These are phyloP conservation scores for Dryobates pubescens DNA, from an alignment of 2,797 vertebrate species.

Conservation along the genomic window DNA sequence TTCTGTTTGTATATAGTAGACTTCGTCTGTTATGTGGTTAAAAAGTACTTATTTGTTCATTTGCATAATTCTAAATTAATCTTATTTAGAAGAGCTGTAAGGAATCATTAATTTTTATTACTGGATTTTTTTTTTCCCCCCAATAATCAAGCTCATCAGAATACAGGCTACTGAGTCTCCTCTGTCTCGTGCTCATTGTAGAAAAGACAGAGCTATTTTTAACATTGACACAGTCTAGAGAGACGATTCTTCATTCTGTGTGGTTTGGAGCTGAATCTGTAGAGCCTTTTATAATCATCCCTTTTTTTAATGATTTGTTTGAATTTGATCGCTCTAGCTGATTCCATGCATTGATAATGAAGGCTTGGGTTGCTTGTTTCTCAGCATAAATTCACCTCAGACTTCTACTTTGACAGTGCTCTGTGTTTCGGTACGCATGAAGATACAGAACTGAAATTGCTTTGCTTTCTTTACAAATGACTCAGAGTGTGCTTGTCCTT, in stretches of 20 bases:
- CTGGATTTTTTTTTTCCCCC: background rate
- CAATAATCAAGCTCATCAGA: slow-evolving; percentile 53
- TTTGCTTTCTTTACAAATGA: slow-evolving; percentile 86
- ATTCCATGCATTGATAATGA: slow-evolving; percentile 84
- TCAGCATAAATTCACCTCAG: slow-evolving; percentile 80
- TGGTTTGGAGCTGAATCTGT: slow-evolving; percentile 77
- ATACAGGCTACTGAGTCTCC: slow-evolving; percentile 73
- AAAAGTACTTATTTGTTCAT: slow-evolving; percentile 21
- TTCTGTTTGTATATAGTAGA: background rate
- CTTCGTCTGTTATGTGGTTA: background rate
- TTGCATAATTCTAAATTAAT: slow-evolving; percentile 49
- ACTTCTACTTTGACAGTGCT: slow-evolving; percentile 79
- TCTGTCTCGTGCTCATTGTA: slow-evolving; percentile 75
- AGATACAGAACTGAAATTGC: slow-evolving; percentile 83
- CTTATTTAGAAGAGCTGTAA: slow-evolving; percentile 40
- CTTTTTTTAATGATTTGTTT: slow-evolving; percentile 67
- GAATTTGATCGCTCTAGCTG: slow-evolving; percentile 82
- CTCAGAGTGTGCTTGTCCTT: slow-evolving; percentile 82
- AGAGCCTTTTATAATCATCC: slow-evolving; percentile 78
- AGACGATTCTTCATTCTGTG: slow-evolving; percentile 77
- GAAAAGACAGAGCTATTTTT: slow-evolving; percentile 83
- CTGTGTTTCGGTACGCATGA: slow-evolving; percentile 71
- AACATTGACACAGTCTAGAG: slow-evolving; percentile 77
- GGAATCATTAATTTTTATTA: slow-evolving; percentile 68
- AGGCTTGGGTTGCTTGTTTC: slow-evolving; percentile 80